phyloP scores from a whole-genome alignment of 92 coral and sea anemone genomes.

The Epizoanthus rinbou region DNA sequence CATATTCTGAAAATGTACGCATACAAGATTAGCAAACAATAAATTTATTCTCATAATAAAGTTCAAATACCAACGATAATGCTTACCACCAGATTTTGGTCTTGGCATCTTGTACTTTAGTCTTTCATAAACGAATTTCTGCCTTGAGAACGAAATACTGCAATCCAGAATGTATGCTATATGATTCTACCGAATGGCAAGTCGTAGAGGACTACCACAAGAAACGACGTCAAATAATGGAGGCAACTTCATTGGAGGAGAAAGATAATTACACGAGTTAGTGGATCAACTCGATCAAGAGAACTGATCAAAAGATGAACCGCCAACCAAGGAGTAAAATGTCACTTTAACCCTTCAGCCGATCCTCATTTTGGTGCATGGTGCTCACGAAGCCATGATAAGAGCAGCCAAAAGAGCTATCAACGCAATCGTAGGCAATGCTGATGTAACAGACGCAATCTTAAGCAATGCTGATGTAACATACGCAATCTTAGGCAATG shows the following conservation, averaged over 20 bases:
- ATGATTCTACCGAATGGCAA: slow-evolving; percentile 18
- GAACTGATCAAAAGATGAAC: slow-evolving; percentile 16
- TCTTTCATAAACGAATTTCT: no score
- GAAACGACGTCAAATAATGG: slow-evolving; percentile 26
- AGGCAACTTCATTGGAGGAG: slow-evolving; percentile 24
- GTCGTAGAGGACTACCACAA: slow-evolving; percentile 24
- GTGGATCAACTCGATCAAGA: slow-evolving; percentile 9
- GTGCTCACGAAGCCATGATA: slow-evolving; percentile 32
- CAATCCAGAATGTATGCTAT: no score
- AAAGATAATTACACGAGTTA: slow-evolving; percentile 2
- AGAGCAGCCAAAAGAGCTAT: slow-evolving; percentile 36
- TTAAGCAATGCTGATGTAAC: no score
- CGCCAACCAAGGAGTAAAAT: not conserved
- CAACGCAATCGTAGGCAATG: slow-evolving; percentile 5
- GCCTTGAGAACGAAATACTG: no score
- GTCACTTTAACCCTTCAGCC: slow-evolving; percentile 23
- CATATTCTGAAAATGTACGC: no score
- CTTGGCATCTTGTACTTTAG: no score
- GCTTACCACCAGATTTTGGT: no score
- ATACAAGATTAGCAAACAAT: no score
- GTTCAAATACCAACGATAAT: no score
- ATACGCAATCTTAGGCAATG: no score
- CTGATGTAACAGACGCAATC: not conserved
- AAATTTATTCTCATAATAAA: no score
- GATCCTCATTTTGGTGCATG: slow-evolving; percentile 16